Base-by-base conservation (phyloP, 1,140 invertebrate genomes). In the Bombus haemorrhoidalis region DNA sequence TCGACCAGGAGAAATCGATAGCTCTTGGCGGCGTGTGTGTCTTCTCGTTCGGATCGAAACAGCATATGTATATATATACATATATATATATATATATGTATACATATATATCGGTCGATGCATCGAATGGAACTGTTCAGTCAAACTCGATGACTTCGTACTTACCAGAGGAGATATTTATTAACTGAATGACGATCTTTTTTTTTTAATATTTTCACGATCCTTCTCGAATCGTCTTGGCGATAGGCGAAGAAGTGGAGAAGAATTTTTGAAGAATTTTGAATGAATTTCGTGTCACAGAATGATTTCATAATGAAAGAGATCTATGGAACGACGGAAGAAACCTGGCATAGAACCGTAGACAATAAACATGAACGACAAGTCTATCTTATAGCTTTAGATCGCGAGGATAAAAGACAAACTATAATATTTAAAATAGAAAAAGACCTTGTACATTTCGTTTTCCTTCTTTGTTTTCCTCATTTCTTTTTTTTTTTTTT, bases 401-500 rank as follows among this genome's bases (percentile, higher is more conserved):
- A 62, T 77, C 76, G 91, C 90, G 91, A 93, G 69, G 83, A 79
- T 89, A 91, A 92, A 93, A 93, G 86, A 92, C 90, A 92, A 93
- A 91, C 72, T 93, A 89, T 93, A 93, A 93, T 93, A 94, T 94
- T 94, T 92, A 92, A 62, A 62, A 91, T 90, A 83, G 81, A 77
- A 86, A 86, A 86, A 87, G 87, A 76, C 73, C 76, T 59, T 88
- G 82, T 91, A 88, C 74, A 89, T 87, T 89, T 90, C 72, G 47
- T 83, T 83, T 78, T 59, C 64, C 69, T 69, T 81, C 80, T 77
- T 39, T 87, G 66, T 75, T 47, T 79, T 37, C 39, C 18, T 79
- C 15, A 25, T 39, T 69, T n/a, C n/a, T 81, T 77, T 81, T 72
- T 32, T 87, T 59, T 66, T 39, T 72, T 43, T 32, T 4, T 64